Percentiles rank a stretch among this genome's conserved stretches.
These are phyloP conservation scores for Mesoclemmys tuberculata DNA, from an alignment of 2,113 vertebrate genomes.

Conservation along the genomic window DNA sequence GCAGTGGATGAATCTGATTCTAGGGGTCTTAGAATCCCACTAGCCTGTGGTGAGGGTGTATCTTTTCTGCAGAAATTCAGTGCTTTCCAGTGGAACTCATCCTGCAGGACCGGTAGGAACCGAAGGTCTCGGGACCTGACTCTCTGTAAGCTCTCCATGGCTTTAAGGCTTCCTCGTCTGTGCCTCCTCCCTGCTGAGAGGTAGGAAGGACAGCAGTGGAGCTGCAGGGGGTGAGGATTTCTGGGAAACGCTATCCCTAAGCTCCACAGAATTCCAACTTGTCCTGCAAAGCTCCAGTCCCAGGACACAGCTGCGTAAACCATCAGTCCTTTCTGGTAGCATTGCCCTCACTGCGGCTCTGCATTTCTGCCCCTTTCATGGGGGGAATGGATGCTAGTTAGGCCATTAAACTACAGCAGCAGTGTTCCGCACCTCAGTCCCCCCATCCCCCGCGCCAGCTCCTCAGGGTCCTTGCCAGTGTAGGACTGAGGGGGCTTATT, in stretches of 20 bases:
- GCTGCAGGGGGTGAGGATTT: not conserved
- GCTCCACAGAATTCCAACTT: not conserved
- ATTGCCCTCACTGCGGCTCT: not conserved
- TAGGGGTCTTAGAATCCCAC: not conserved
- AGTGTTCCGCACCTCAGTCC: too few relatives aligned
- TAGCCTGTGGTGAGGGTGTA: not conserved
- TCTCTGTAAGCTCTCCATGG: not conserved
- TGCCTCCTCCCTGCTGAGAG: not conserved
- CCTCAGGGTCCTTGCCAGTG: too few relatives aligned
- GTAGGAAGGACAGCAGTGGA: not conserved
- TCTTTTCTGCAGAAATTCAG: not conserved
- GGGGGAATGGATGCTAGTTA: not conserved
- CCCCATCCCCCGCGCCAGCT: not conserved
- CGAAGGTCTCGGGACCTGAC: not conserved
- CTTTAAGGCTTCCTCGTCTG: not conserved
- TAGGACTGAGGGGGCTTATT: not conserved
- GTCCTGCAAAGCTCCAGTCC: not conserved
- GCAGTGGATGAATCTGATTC: not conserved
- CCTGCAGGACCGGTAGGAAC: not conserved
- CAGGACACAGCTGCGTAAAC: not conserved
- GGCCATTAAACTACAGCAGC: not conserved
- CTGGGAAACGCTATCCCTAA: not conserved
- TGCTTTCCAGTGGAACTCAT: not conserved
- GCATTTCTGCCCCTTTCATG: not conserved
- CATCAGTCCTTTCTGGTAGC: not conserved